A percentile compares a stretch with the other conserved stretches of the same genome.
phyloP scores from a whole-genome alignment of 2,888 invertebrate genomes.

The Argyresthia albistria region DNA sequence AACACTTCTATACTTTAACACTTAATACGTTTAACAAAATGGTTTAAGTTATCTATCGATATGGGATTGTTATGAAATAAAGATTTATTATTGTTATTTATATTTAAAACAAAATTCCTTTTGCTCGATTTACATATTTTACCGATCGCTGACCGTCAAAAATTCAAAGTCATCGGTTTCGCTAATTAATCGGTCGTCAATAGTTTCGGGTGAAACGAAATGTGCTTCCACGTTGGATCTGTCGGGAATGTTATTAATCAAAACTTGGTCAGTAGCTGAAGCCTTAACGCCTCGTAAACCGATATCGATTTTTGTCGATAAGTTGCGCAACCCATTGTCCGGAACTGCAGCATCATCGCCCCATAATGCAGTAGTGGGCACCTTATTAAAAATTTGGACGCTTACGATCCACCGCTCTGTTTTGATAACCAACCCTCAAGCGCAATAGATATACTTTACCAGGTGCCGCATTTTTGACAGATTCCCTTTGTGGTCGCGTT shows the following conservation, averaged over 20 bases:
- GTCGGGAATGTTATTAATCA: conserved; percentile 67
- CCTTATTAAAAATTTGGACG: conserved; percentile 69
- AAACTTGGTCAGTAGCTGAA: conserved; percentile 67
- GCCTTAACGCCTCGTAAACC: conserved; percentile 68
- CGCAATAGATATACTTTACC: conserved; percentile 31
- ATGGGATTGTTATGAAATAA: too few species aligned
- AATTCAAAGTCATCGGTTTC: conserved; percentile 39
- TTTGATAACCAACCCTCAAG: conserved; percentile 59
- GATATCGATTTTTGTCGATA: conserved; percentile 69
- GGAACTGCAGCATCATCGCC: conserved; percentile 53
- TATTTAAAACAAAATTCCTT: conserved; percentile 7
- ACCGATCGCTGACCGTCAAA: too few species aligned
- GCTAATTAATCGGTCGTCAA: conserved; percentile 65
- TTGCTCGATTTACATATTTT: too few species aligned
- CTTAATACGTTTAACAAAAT: too few species aligned
- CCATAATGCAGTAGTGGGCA: conserved; percentile 70
- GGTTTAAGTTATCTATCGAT: too few species aligned
- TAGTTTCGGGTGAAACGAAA: conserved; percentile 36
- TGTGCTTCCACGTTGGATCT: conserved; percentile 20
- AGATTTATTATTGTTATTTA: neutral
- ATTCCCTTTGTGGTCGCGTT: conserved; percentile 20
- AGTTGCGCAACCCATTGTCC: conserved; percentile 68
- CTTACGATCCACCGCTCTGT: conserved; percentile 61
- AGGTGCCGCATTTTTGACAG: conserved; percentile 46
- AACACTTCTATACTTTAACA: too few species aligned